phyloP scores from a whole-genome alignment of 2,888 invertebrate species.

The Cephus nigrinus region DNA sequence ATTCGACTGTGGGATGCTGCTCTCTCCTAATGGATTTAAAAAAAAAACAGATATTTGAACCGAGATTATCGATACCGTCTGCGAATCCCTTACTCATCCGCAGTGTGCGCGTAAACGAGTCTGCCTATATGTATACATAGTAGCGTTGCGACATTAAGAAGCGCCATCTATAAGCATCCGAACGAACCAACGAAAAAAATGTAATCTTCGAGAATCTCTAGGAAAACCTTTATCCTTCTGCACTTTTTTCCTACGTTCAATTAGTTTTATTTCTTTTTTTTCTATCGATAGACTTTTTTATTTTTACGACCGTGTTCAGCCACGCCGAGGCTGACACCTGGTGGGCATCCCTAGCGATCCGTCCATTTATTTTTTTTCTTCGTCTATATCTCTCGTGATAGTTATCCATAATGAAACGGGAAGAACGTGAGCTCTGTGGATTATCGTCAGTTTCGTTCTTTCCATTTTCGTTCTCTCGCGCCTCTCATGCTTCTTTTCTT shows the following conservation, averaged over 20 bases:
- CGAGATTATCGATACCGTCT: constrained; percentile 12
- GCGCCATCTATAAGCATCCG: constrained; percentile 18
- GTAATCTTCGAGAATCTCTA: constrained; percentile 36
- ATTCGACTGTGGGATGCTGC: neutral
- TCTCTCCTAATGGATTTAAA: constrained; percentile 10
- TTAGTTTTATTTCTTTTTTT: constrained; percentile 10
- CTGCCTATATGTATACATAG: constrained; percentile 13
- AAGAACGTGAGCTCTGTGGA: neutral
- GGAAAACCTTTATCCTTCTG: constrained; percentile 3
- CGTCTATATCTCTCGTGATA: neutral
- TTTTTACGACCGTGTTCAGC: neutral
- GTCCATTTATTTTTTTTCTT: neutral
- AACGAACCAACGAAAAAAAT: constrained; percentile 45
- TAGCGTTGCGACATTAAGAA: constrained; percentile 19
- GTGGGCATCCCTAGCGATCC: neutral
- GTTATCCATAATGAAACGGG: neutral
- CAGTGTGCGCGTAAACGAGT: constrained; percentile 5
- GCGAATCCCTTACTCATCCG: constrained; percentile 10
- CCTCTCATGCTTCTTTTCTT: neutral
- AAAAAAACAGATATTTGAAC: constrained; percentile 5
- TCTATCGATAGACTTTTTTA: constrained; percentile 20
- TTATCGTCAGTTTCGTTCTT: neutral
- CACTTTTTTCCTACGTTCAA: neutral
- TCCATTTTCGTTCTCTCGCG: neutral
- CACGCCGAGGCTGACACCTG: neutral